Evolutionary conservation across 2,797 vertebrate species (phyloP).

Genomic region (Glyptemys insculpta): DNA sequence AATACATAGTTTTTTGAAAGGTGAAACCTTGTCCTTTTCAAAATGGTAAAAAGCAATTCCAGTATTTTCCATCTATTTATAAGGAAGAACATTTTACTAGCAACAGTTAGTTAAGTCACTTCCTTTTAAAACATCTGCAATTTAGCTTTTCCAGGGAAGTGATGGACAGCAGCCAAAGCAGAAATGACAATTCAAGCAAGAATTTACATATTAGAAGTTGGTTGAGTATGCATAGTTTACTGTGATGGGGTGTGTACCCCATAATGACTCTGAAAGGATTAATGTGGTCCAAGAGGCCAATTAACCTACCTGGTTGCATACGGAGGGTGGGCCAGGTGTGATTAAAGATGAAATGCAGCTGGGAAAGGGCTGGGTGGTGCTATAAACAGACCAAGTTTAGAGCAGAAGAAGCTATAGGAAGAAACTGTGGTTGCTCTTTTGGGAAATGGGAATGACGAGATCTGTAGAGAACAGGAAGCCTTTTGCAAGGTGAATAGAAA

Average conservation of each 20-base stretch:
- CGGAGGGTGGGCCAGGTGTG: background rate
- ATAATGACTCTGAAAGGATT: background rate
- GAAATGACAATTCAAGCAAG: background rate
- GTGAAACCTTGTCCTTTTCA: background rate
- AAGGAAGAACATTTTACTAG: background rate
- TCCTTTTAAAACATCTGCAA: background rate
- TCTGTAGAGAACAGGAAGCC: background rate
- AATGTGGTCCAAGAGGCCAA: background rate
- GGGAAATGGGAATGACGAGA: background rate
- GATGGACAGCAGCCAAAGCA: background rate
- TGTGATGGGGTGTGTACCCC: background rate
- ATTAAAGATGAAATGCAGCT: background rate
- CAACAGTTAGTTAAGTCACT: background rate
- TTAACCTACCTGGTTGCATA: background rate
- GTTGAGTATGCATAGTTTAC: background rate
- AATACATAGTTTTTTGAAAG: background rate
- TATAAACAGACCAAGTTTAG: background rate
- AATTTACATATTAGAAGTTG: background rate
- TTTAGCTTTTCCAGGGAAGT: background rate
- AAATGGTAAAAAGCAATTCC: conserved; percentile 7
- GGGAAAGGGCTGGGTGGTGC: background rate
- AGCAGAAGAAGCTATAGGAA: background rate
- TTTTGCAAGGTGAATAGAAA: background rate
- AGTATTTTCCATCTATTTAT: conserved; percentile 13
- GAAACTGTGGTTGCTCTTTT: background rate